Percentiles rank a stretch among this genome's conserved stretches.
phyloP scores from a whole-genome alignment of 2,888 invertebrate species.

The Eumacrocentrus americanus region DNA sequence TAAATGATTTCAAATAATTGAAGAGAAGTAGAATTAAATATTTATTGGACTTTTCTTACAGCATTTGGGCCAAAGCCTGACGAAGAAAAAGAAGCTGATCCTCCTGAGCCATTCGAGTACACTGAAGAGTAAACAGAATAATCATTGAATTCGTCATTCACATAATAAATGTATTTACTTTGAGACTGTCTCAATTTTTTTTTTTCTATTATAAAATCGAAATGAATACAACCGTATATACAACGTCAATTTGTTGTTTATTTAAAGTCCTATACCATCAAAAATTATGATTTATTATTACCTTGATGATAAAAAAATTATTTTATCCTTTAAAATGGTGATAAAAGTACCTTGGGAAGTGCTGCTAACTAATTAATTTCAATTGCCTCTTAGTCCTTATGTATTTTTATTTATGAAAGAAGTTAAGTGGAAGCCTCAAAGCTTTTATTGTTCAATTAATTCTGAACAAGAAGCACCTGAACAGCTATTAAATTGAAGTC shows the following conservation, averaged over 20 bases:
- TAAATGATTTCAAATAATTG: background rate
- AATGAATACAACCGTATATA: background rate
- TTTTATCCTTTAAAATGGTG: no score
- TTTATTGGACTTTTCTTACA: conserved; percentile 37
- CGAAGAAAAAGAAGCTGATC: conserved; percentile 95
- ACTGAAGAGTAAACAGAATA: conserved; percentile 79
- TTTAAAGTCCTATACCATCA: background rate
- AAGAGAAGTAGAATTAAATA: background rate
- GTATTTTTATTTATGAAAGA: background rate
- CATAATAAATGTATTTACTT: background rate
- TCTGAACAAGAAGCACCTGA: background rate
- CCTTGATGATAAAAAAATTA: background rate
- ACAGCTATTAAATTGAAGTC: background rate
- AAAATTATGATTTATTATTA: background rate
- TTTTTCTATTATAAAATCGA: background rate
- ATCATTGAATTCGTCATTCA: background rate
- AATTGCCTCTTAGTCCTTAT: background rate
- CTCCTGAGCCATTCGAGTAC: conserved; percentile 97
- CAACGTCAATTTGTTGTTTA: background rate
- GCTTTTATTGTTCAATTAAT: background rate
- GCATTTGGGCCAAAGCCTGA: conserved; percentile 90
- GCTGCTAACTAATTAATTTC: no score
- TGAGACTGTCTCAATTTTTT: background rate
- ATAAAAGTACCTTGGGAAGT: no score
- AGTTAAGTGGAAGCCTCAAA: background rate